phyloP scores from a whole-genome alignment of 2,113 vertebrate species.

The Vireo altiloquus region DNA sequence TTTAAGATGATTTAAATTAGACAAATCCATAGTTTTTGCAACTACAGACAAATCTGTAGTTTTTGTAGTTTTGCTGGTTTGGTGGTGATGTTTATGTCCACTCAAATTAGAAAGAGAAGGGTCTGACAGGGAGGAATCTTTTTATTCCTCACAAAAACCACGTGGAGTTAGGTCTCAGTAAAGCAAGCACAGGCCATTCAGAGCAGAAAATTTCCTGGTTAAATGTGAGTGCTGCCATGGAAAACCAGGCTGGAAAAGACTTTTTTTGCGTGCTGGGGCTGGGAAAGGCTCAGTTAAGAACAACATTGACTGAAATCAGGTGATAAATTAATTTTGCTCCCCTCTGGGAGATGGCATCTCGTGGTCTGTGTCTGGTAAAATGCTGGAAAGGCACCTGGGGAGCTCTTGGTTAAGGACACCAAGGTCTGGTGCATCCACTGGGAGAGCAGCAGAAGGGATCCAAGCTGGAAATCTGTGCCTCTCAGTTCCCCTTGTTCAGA shows the following conservation, averaged over 20 bases:
- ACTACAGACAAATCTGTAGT: neutral
- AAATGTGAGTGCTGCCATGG: neutral
- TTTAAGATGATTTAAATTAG: neutral
- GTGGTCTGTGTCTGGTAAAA: too few relatives aligned
- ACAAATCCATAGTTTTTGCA: neutral
- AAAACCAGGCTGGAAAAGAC: neutral
- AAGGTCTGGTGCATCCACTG: neutral
- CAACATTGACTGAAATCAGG: neutral
- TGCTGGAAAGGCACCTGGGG: neutral
- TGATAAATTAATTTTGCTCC: neutral
- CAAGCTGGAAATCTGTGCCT: neutral
- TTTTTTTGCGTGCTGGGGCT: too few relatives aligned
- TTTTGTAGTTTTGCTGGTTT: neutral
- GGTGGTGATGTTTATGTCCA: neutral
- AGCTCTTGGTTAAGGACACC: neutral
- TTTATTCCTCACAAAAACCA: neutral
- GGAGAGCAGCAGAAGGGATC: too few relatives aligned
- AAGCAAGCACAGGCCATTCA: neutral
- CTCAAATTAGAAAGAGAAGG: neutral
- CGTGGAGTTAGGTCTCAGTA: neutral
- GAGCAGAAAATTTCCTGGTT: neutral
- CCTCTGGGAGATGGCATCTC: too few relatives aligned
- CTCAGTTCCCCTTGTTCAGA: neutral
- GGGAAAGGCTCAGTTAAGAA: neutral
- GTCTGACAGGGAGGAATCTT: neutral